phyloP scores from a whole-genome alignment of 2,113 vertebrate species.

The Stigmatopora argus region DNA sequence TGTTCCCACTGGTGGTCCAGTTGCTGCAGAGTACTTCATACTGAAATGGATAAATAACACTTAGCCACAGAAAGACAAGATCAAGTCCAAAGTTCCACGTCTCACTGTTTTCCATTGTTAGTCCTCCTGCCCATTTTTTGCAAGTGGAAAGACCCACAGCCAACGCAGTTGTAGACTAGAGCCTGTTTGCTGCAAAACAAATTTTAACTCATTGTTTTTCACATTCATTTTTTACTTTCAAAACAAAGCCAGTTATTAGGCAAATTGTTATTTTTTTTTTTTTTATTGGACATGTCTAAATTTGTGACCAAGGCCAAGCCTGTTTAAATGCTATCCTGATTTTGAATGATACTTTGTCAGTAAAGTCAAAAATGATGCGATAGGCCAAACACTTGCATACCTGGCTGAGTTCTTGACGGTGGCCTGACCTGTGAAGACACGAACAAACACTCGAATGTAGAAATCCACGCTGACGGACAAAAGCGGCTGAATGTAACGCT shows the following conservation, averaged over 20 bases:
- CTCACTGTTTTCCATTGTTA: slow-evolving; percentile 73
- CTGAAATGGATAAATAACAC: slow-evolving; percentile 58
- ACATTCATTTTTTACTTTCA: too few species aligned
- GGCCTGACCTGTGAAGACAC: slow-evolving; percentile 81
- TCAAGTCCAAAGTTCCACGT: not conserved
- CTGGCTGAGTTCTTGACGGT: slow-evolving; percentile 87
- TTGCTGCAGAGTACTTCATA: slow-evolving; percentile 80
- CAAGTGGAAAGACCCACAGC: slow-evolving; percentile 82
- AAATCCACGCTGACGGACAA: slow-evolving; percentile 88
- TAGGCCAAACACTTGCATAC: slow-evolving; percentile 46
- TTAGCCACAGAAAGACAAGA: not conserved
- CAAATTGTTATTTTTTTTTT: too few species aligned
- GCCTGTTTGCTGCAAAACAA: slow-evolving; percentile 80
- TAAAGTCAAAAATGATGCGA: not conserved
- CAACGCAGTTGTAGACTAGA: slow-evolving; percentile 85
- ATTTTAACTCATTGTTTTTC: not conserved
- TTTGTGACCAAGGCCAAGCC: too few species aligned
- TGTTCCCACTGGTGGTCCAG: slow-evolving; percentile 75
- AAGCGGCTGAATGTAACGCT: slow-evolving; percentile 83
- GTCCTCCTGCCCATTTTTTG: slow-evolving; percentile 79
- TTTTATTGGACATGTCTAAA: too few species aligned
- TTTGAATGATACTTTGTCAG: not conserved
- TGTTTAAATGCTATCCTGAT: too few species aligned
- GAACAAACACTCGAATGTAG: slow-evolving; percentile 85
- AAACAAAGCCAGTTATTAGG: too few species aligned